Evolutionary conservation across 2,797 vertebrate genomes (phyloP).

Genomic region (Echeneis naucrates): DNA sequence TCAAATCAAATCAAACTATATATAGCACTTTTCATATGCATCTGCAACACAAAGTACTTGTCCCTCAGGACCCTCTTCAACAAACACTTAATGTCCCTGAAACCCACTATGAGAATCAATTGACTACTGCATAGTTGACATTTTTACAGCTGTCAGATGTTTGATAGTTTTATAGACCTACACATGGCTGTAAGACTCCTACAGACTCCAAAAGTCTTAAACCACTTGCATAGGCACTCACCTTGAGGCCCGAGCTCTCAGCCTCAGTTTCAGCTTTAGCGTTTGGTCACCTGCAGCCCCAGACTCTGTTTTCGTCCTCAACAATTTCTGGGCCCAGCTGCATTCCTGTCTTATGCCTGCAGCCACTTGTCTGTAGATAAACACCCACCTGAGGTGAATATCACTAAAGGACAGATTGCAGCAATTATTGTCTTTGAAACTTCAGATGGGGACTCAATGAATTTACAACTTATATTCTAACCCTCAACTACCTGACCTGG

Average conservation of each 20-base stretch:
- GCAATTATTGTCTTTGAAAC: conserved; percentile 38
- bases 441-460: conserved; percentile 39
- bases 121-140: background rate
- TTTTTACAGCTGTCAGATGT: background rate
- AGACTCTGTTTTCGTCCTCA: background rate
- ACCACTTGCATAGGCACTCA: background rate
- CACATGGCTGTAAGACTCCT: background rate
- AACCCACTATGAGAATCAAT: too few species aligned
- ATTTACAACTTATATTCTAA: conserved; percentile 63
- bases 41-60: too few species aligned
- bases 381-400: conserved; percentile 28
- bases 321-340: background rate
- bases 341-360: background rate
- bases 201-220: background rate
- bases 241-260: background rate
- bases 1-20: too few species aligned
- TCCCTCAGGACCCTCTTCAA: too few species aligned
- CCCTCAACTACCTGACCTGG: too few species aligned
- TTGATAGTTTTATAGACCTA: background rate
- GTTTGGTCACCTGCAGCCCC: background rate
- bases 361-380: conserved; percentile 20
- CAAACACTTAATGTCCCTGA: too few species aligned
- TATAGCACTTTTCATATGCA: too few species aligned
- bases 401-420: conserved; percentile 16
- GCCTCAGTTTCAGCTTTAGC: background rate